A percentile compares a stretch with the other conserved stretches of the same genome.
Evolutionary conservation across 2,797 vertebrate genomes (phyloP).

Genomic region (Anabas testudineus): DNA sequence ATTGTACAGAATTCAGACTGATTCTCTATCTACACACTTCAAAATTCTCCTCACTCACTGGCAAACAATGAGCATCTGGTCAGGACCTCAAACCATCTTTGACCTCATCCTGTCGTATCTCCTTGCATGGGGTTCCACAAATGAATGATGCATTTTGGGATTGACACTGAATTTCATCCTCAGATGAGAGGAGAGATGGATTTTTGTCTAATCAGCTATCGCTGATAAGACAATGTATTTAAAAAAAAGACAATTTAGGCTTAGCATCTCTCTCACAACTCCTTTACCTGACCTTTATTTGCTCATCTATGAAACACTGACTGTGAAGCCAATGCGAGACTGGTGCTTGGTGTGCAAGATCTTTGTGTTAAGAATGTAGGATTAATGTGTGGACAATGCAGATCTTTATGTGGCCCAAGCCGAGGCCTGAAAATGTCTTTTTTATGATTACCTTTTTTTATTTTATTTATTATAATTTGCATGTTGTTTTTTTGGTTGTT

Average conservation of each 20-base stretch:
- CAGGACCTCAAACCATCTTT: conserved; percentile 50
- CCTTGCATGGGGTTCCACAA: conserved; percentile 68
- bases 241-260: conserved; percentile 77
- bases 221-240: conserved; percentile 66
- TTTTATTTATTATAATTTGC: conserved; percentile 78
- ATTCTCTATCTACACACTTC: conserved; percentile 46
- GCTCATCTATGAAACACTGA: conserved; percentile 58
- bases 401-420: conserved; percentile 69
- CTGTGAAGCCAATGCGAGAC: conserved; percentile 74
- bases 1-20: conserved; percentile 76
- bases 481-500: conserved; percentile 80
- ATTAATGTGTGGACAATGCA: conserved; percentile 76
- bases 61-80: conserved; percentile 49
- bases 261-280: conserved; percentile 65
- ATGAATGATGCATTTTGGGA: conserved; percentile 58
- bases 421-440: conserved; percentile 68
- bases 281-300: conserved; percentile 58
- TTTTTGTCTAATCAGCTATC: conserved; percentile 57
- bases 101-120: conserved; percentile 52
- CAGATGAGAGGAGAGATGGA: conserved; percentile 43
- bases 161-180: conserved; percentile 47
- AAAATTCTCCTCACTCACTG: conserved; percentile 30
- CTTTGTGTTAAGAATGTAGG: conserved; percentile 82
- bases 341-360: conserved; percentile 75
- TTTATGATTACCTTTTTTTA: conserved; percentile 69